Evolutionary conservation across 2,888 invertebrate species (phyloP).

Genomic region (Tridacna gigas): DNA sequence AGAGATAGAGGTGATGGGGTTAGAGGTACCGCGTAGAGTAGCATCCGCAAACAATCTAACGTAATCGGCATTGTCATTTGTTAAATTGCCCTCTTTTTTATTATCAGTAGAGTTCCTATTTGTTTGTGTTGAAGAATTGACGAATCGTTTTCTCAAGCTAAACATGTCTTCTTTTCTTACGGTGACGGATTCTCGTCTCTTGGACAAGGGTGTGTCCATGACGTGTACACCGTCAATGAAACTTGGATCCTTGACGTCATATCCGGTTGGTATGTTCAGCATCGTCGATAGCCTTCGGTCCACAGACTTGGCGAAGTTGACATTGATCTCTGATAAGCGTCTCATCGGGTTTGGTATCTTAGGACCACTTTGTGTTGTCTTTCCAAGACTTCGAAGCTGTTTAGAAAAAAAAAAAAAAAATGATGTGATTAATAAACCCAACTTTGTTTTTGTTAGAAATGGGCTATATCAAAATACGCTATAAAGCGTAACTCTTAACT

Average conservation of each 20-base stretch:
- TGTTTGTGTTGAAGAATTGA: conserved; percentile 18
- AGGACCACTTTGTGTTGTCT: background rate
- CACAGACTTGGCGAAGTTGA: conserved; percentile 63
- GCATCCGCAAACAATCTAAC: background rate
- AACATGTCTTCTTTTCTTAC: conserved; percentile 47
- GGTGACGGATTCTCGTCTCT: conserved; percentile 64
- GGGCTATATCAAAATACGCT: too few relatives aligned
- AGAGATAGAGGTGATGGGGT: conserved; percentile 17
- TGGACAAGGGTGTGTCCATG: conserved; percentile 48
- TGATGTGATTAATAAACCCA: too few relatives aligned
- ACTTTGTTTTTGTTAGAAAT: too few relatives aligned
- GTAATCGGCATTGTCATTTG: background rate
- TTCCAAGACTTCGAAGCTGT: conserved; percentile 13
- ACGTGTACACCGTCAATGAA: conserved; percentile 49
- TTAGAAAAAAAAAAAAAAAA: too few relatives aligned
- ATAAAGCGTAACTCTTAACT: too few relatives aligned
- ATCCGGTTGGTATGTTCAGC: conserved; percentile 63
- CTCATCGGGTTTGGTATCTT: conserved; percentile 36
- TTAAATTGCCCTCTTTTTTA: background rate
- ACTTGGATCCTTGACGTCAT: conserved; percentile 53
- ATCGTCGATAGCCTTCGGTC: conserved; percentile 66
- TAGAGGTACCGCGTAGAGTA: background rate
- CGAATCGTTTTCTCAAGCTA: conserved; percentile 16
- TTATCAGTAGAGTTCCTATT: background rate
- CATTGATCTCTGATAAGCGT: conserved; percentile 53